Evolutionary conservation across 35 echinoderm and acorn worm genomes (phyloP), one percentile per base, ranked within the genome.

Genomic region (Stichopus chloronotus): DNA sequence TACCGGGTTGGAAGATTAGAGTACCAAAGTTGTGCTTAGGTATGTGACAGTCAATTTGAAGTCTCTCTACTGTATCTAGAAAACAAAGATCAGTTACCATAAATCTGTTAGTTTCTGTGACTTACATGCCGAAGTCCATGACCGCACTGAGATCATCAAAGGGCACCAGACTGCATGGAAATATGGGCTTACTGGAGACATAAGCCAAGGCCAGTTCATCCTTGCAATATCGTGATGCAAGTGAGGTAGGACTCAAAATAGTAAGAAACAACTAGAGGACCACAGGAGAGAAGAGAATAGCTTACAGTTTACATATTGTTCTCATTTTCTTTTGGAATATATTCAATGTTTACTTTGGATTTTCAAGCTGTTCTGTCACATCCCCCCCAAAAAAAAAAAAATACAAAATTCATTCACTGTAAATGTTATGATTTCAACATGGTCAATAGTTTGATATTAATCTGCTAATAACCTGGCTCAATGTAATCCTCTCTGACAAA

Each of bases 101-200:
- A 43, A 43, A 43, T 43, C 30, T 43, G 30, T 43, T 43, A 43
- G 30, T 43, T 43, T 43, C 30, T 43, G 30, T 43, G 20, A 94
- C 96, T 98, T 78, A 96, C 97, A 95, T 96, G 68, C 97, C 97
- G 93, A 99, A 99, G 69, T 99, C 97, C 97, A 99, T 96, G 72
- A 57, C 21, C 1, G 61, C 74, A 7, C 83, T 87, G 24, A 95
- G 68, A 43, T 96, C 92, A 53, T 99, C 95, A 57, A 91, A 84
- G 6, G 74, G 56, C 57, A 93, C 60, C 9, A 99, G 72, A 7
- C 92, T 87, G 87, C 95, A 96, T 14, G 97, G 97, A 55, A 94
- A 96, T 63, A 99, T 99, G 7, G 97, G 97, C 88, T 99, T 99
- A 57, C 93, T 99, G 52, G 97, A 99, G 58, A 99, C 93, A 80